Evolutionary conservation across 2,888 invertebrate genomes (phyloP).

Genomic region (Spialia ferax): DNA sequence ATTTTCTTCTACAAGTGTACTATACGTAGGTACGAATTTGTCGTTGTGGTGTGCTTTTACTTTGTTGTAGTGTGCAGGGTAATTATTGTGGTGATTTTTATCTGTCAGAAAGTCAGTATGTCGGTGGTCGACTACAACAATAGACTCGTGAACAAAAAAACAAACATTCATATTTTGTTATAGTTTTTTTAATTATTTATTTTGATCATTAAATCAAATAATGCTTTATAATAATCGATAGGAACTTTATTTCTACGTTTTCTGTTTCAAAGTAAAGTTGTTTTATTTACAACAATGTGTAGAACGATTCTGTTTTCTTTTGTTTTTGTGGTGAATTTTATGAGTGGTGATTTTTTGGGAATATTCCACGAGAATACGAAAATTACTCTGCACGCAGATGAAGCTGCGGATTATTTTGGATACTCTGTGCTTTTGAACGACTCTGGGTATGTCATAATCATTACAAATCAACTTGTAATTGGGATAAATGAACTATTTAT

Average conservation of each 20-base stretch:
- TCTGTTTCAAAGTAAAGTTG: neutral
- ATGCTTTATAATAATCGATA: too few relatives aligned
- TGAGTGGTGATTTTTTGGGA: constrained; percentile 11
- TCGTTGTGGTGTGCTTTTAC: too few relatives aligned
- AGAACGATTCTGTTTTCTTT: constrained; percentile 4
- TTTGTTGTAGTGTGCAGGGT: too few relatives aligned
- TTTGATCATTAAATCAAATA: neutral
- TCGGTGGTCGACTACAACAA: neutral
- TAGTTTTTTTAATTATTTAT: neutral
- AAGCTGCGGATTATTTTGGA: constrained; percentile 63
- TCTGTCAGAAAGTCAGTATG: constrained; percentile 4
- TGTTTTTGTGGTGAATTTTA: constrained; percentile 12
- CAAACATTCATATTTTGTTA: neutral
- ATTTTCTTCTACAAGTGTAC: too few relatives aligned
- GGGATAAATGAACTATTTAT: too few relatives aligned
- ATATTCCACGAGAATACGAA: constrained; percentile 67
- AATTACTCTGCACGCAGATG: constrained; percentile 58
- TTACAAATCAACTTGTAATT: too few relatives aligned
- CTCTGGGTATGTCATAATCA: constrained; percentile 58
- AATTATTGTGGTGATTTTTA: too few relatives aligned
- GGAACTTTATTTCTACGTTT: neutral
- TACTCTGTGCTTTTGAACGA: constrained; percentile 61
- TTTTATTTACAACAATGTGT: constrained; percentile 16
- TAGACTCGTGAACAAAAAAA: neutral
- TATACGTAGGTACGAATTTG: too few relatives aligned